Evolutionary conservation across 2,797 vertebrate genomes (phyloP).

Genomic region (Setipinna tenuifilis): DNA sequence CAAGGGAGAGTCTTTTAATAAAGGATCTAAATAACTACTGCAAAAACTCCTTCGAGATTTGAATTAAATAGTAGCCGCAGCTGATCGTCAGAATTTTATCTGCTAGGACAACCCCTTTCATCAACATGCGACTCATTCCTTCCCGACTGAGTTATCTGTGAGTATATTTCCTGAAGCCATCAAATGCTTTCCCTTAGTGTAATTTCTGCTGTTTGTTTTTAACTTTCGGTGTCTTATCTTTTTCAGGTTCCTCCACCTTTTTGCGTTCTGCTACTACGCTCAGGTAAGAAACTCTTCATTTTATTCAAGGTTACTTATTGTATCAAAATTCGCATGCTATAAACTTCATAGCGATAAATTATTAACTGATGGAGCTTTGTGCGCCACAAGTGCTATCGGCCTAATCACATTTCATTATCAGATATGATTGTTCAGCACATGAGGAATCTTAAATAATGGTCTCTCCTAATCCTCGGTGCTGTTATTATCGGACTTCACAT

Average conservation of each 20-base stretch:
- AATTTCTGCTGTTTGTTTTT: slow-evolving; percentile 20
- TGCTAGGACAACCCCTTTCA: slow-evolving; percentile 39
- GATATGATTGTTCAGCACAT: neutral
- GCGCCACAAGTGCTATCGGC: slow-evolving; percentile 15
- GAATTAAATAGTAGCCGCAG: slow-evolving; percentile 31
- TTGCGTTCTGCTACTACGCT: slow-evolving; percentile 91
- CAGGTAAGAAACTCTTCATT: slow-evolving; percentile 81
- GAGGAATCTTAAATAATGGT: neutral
- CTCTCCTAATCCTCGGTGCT: neutral
- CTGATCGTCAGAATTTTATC: slow-evolving; percentile 39
- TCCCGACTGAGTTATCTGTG: slow-evolving; percentile 78
- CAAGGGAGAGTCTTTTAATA: slow-evolving; percentile 12
- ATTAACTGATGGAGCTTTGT: neutral
- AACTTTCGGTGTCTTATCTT: slow-evolving; percentile 23
- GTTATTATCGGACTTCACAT: neutral
- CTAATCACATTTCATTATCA: neutral
- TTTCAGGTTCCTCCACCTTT: slow-evolving; percentile 90
- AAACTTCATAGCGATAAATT: neutral
- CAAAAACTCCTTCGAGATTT: slow-evolving; percentile 5
- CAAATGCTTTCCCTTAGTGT: neutral
- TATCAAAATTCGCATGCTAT: neutral
- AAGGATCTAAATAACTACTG: slow-evolving; percentile 13
- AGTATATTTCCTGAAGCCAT: slow-evolving; percentile 61
- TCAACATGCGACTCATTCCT: slow-evolving; percentile 74
- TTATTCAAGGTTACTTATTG: neutral